Conservation (phyloP, 2,797 vertebrate species). For the Nasua narica region DNA sequence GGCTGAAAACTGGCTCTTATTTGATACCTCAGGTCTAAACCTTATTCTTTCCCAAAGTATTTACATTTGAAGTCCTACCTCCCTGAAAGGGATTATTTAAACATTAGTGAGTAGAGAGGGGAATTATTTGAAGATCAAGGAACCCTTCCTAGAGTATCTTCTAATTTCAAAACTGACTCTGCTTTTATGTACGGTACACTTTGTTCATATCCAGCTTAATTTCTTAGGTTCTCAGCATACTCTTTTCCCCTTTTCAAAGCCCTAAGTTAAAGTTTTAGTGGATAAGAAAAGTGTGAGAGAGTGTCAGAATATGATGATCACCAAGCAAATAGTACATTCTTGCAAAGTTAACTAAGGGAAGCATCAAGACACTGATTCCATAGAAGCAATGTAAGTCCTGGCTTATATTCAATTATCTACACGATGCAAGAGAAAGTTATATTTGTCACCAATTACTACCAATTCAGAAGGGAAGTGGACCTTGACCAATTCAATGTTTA, state of each 20-base stretch:
- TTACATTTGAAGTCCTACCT: background rate
- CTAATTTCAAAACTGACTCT: constrained; percentile 1
- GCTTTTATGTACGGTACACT: background rate
- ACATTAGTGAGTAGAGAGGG: background rate
- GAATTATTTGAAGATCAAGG: background rate
- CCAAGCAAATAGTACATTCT: background rate
- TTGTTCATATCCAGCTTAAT: background rate
- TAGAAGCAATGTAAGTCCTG: background rate
- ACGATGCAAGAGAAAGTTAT: background rate
- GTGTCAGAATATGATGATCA: background rate
- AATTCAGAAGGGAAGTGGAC: background rate
- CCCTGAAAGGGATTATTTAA: constrained; percentile 23
- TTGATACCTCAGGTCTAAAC: constrained; percentile 19
- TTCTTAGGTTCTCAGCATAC: background rate
- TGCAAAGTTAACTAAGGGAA: background rate
- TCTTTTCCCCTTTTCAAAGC: background rate
- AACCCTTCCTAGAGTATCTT: background rate
- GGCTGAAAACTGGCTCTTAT: background rate
- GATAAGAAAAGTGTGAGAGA: background rate
- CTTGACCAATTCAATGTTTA: background rate
- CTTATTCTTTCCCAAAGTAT: background rate
- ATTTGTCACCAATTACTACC: background rate
- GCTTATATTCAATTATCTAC: background rate
- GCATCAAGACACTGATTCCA: background rate
- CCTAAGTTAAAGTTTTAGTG: background rate